A percentile compares a stretch with the other conserved stretches of the same genome.
Conservation (phyloP, 2,888 invertebrate species). For the Octodonta nipae region DNA sequence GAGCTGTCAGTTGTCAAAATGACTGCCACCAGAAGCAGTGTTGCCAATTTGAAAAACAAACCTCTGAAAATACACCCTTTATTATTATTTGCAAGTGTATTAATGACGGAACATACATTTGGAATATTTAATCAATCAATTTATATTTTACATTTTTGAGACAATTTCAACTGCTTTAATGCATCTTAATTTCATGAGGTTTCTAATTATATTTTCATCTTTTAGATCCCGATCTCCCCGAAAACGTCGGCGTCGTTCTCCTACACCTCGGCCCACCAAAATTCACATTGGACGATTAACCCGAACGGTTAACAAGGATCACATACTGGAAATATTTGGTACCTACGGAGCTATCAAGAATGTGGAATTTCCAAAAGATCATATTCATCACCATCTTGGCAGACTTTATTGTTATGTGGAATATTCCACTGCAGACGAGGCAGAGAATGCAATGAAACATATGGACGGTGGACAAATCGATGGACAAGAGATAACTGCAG, state of each 20-base stretch:
- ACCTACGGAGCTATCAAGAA: constrained; percentile 73
- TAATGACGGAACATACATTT: too few species aligned
- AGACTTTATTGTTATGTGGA: constrained; percentile 93
- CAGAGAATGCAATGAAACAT: constrained; percentile 96
- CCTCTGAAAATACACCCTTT: too few species aligned
- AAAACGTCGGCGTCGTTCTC: constrained; percentile 67
- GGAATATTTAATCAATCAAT: too few species aligned
- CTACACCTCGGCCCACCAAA: constrained; percentile 80
- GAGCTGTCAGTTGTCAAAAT: too few species aligned
- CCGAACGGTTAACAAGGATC: constrained; percentile 82
- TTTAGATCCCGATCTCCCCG: constrained; percentile 46
- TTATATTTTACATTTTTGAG: too few species aligned
- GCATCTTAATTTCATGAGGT: too few species aligned
- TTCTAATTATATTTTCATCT: neutral
- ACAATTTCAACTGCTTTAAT: too few species aligned
- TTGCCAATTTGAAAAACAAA: too few species aligned
- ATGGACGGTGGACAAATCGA: constrained; percentile 99
- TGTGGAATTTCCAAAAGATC: constrained; percentile 81
- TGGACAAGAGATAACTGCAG: constrained; percentile 88
- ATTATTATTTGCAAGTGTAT: too few species aligned
- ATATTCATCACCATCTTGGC: constrained; percentile 76
- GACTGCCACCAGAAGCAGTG: too few species aligned
- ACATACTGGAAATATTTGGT: constrained; percentile 82
- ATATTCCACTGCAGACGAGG: constrained; percentile 84
- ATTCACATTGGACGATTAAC: constrained; percentile 90